A percentile compares a stretch with the other conserved stretches of the same genome.
Evolutionary conservation across 2,888 invertebrate genomes (phyloP).

Genomic region (Gasteruption jaculator): DNA sequence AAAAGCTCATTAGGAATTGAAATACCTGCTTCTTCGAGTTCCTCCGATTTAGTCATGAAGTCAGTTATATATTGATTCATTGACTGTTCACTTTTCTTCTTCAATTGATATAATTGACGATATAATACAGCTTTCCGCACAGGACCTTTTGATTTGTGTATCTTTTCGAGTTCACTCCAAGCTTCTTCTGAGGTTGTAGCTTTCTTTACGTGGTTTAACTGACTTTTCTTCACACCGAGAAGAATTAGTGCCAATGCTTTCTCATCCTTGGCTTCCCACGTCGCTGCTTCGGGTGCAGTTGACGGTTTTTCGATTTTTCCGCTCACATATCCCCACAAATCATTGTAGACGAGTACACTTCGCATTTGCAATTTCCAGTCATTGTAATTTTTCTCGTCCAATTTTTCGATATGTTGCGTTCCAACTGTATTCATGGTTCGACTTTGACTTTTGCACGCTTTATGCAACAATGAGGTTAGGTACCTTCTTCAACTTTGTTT

Average conservation of each 20-base stretch:
- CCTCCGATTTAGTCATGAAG: conserved; percentile 21
- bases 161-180: conserved; percentile 13
- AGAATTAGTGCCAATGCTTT: conserved; percentile 22
- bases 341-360: conserved; percentile 21
- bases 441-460: no score
- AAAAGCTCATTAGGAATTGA: conserved; percentile 23
- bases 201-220: conserved; percentile 12
- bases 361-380: conserved; percentile 20
- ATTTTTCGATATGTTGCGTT: conserved; percentile 20
- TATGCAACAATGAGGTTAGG: no score
- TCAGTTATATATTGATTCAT: conserved; percentile 22
- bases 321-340: conserved; percentile 18
- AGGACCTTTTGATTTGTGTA: conserved; percentile 22
- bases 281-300: conserved; percentile 11
- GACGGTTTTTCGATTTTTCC: conserved; percentile 11
- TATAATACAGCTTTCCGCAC: conserved; percentile 24
- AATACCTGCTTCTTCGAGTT: conserved; percentile 24
- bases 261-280: conserved; percentile 16
- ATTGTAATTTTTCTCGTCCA: conserved; percentile 20
- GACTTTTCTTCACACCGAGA: conserved; percentile 15
- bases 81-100: conserved; percentile 12
- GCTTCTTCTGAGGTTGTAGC: conserved; percentile 8
- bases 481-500: no score
- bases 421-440: no score
- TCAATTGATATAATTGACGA: conserved; percentile 22